Conservation (phyloP, 2,888 invertebrate species). For the Orchesella flavescens region DNA sequence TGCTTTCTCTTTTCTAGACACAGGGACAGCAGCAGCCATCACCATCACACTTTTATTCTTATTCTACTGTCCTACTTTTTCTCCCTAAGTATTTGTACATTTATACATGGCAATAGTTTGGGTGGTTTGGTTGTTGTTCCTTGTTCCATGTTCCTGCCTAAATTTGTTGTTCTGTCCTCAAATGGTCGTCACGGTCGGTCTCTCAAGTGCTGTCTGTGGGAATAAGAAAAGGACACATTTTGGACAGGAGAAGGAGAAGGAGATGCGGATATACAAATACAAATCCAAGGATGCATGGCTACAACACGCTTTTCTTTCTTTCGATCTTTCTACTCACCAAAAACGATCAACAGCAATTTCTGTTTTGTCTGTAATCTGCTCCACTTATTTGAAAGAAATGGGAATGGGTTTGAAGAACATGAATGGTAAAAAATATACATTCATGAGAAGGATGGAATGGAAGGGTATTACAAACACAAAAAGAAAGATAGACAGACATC, state of each 20-base stretch:
- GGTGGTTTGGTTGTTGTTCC: no score
- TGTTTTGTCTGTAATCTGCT: no score
- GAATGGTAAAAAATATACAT: background rate
- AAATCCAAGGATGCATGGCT: no score
- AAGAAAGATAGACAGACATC: constrained; percentile 9
- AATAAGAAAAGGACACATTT: constrained; percentile 27
- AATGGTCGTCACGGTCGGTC: constrained; percentile 27
- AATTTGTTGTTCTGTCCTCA: constrained; percentile 26
- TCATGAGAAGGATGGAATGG: no score
- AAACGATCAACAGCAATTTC: no score
- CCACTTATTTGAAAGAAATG: background rate
- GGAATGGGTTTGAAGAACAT: background rate
- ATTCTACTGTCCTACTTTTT: constrained; percentile 1
- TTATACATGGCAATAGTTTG: no score
- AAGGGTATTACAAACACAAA: background rate
- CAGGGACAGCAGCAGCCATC: no score
- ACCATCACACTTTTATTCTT: background rate
- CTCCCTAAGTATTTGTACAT: no score
- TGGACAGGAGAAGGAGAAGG: background rate
- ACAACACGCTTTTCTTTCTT: no score
- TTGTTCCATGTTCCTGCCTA: background rate
- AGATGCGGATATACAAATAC: no score
- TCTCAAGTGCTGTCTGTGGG: constrained; percentile 22
- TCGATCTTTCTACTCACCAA: no score
- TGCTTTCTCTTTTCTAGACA: background rate